Evolutionary conservation across 2,797 vertebrate species (phyloP).

Genomic region (Erpetoichthys calabaricus): DNA sequence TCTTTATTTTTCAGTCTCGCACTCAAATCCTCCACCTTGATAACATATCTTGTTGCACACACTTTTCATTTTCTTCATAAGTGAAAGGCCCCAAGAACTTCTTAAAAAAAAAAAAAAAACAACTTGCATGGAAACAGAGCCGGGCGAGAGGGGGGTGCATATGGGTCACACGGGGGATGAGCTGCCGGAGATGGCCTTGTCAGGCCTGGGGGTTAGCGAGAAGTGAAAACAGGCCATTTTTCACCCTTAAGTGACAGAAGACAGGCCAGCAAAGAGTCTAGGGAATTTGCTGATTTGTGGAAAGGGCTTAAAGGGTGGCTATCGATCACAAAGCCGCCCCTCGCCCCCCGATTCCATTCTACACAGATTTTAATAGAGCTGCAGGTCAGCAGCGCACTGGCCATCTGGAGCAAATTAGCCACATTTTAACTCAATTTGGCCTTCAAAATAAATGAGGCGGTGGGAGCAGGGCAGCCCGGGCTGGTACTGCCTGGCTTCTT

Average conservation of each 20-base stretch:
- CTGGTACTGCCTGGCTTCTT: neutral
- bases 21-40: too few relatives aligned
- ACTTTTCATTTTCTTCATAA: too few relatives aligned
- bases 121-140: neutral
- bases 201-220: neutral
- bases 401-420: neutral
- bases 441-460: neutral
- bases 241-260: neutral
- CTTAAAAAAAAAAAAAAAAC: too few relatives aligned
- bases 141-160: neutral
- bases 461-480: neutral
- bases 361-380: neutral
- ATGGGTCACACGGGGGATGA: neutral
- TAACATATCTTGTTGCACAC: too few relatives aligned
- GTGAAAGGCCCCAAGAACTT: too few relatives aligned
- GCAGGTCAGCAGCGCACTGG: neutral
- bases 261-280: neutral
- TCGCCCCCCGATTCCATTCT: neutral
- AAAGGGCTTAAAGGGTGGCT: neutral
- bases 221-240: neutral
- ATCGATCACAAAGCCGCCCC: neutral
- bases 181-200: neutral
- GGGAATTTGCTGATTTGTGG: neutral
- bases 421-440: neutral
- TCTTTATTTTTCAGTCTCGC: too few relatives aligned